Base-by-base conservation (phyloP, 2,113 vertebrate genomes). In the Hypanus sabinus region DNA sequence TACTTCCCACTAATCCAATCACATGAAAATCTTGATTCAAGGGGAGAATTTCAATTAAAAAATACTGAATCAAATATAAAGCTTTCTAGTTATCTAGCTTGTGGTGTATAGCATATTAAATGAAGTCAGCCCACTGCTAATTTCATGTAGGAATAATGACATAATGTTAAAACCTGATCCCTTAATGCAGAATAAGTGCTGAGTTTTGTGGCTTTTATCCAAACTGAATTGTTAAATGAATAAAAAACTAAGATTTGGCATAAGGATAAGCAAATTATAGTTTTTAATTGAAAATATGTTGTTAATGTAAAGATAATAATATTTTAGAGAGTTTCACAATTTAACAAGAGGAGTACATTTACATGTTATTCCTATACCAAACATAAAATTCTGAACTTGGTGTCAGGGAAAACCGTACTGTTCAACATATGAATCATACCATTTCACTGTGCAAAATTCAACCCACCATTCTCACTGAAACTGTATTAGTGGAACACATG, bases 181-280 rank as follows among this genome's bases (percentile, higher is more conserved):
- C 7, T 57, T 85, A 30, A 60, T 85, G 24, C 81, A 85, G 57
- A 85, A 12, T 85, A 85, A 0, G 8, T 30, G 55, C 81, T 57
- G 30, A 85, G 9, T 60, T 1, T 57, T 57, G 81, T 30, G 57
- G 81, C 57, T 85, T 85, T 46, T 36, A 81, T 81, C 38, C 33
- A 81, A 76, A 76, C 27, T 79, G 76, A 79, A 79, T 79, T 76
- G n/a, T 79, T 79, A 11, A 79, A 79, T 79, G 76, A 79, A 79
- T 79, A 79, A 79, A 14, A 12, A 79, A 79, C 10, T 79, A 79
- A 79, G 33, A 36, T 14, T 20, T 79, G n/a, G 33, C 14, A 79
- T n/a, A 33, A 60, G 55, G 24, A 30, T 85, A 24, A 27, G 46
- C 22, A 85, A 85, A 60, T 85, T 60, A 85, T 24, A 4, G 11